Base-by-base conservation (phyloP, 2,797 vertebrate genomes). In the Sebastiscus albofasciatus region DNA sequence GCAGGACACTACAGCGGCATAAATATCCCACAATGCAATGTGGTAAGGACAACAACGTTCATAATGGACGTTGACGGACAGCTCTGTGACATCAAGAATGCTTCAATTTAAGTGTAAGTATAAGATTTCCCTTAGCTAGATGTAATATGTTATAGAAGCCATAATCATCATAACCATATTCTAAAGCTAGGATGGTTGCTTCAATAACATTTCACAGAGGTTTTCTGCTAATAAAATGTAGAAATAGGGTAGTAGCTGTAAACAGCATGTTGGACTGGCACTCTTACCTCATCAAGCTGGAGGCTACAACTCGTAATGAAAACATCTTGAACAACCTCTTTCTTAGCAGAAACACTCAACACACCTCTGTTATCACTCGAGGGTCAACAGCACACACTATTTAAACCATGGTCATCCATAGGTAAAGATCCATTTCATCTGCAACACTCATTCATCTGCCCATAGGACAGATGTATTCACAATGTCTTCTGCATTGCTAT, bases 271-370 rank as follows among this genome's bases (percentile, higher is more conserved):
- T 75, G n/a, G 59, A 76, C 31, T 34, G 34, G 54, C 68, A 79
- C 36, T 82, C 62, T 29, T 56, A 27, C 69, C 67, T 70, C 75
- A 59, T 78, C 31, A 36, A 75, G 79, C 74, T 90, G 65, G 73
- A 84, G 82, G 83, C 61, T 55, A 72, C 77, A 52, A 24, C 36
- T 72, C 58, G 82, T 33, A 87, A 81, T 76, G 72, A 80, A 81
- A 81, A 61, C 49, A 73, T 75, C 58, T 79, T 80, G 12, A 86
- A 72, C 31, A 36, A 80, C 14, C 34, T 77, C 59, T 84, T 87
- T 64, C 67, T 13, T 39, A 20, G 58, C 36, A 64, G 58, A 66
- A 60, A 61, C 66, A 66, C 68, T 89, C 59, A 29, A 46, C 9
- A 52, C 49, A 68, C 36, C 26, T 65, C 24, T 5, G 34, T 62